Conservation (phyloP, 2,113 vertebrate genomes). For the Ceuthmochares aereus region DNA sequence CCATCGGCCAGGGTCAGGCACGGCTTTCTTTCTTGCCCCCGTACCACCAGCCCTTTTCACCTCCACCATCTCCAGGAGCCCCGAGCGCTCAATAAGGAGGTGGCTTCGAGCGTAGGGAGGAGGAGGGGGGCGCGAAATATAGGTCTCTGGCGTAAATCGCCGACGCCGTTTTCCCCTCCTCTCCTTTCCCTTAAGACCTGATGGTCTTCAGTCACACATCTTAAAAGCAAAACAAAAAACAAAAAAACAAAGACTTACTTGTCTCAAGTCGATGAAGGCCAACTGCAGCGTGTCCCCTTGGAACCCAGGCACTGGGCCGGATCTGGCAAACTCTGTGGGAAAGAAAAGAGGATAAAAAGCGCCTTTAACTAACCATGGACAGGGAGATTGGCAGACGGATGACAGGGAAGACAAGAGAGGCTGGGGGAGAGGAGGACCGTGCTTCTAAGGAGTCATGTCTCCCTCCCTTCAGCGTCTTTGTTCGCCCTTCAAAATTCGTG, state of each 20-base stretch:
- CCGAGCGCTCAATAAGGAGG: conserved; percentile 61
- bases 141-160: conserved; percentile 79
- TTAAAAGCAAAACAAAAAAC: conserved; percentile 86
- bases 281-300: conserved; percentile 99
- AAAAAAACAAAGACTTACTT: conserved; percentile 99
- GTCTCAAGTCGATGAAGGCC: conserved; percentile 99
- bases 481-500: conserved; percentile 88
- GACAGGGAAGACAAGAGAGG: conserved; percentile 94
- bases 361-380: conserved; percentile 94
- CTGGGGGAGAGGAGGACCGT: conserved; percentile 85
- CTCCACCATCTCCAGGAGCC: conserved; percentile 67
- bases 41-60: conserved; percentile 60
- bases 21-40: conserved; percentile 60
- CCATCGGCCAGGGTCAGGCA: conserved; percentile 71
- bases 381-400: conserved; percentile 99
- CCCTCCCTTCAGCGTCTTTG: conserved; percentile 87
- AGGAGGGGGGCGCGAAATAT: conserved; percentile 39
- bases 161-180: conserved; percentile 72
- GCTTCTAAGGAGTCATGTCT: conserved; percentile 91
- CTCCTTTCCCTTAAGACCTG: conserved; percentile 83
- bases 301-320: conserved; percentile 99
- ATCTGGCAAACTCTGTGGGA: conserved; percentile 99
- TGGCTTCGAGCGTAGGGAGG: conserved; percentile 37
- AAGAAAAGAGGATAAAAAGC: conserved; percentile 96
- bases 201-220: conserved; percentile 90